Base-by-base conservation (phyloP, 1,140 invertebrate genomes). In the Lordiphosa stackelbergi region DNA sequence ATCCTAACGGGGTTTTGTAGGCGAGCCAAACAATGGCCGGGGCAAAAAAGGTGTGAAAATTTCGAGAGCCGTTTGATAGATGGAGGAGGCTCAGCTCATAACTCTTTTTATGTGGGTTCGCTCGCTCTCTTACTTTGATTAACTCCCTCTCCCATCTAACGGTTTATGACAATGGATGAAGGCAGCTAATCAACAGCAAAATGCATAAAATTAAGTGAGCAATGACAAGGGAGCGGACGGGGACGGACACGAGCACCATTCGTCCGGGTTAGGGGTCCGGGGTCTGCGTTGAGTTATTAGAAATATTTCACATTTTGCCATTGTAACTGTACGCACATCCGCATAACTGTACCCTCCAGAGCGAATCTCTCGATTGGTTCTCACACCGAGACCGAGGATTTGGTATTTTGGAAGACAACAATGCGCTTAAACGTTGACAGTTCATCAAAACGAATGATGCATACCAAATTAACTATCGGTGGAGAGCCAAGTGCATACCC, bases 381-480 rank as follows among this genome's bases (percentile, higher is more conserved):
- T 58, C 65, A 69, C 55, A 69, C 51, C 24, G 24, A 28, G 6
- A 54, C 59, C 51, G 13, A 16, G 11, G 31, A 48, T 47, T 28
- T 28, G 16, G 28, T 16, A 28, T 16, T 54, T 48, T 40, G 12
- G 53, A 10, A 53, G 24, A 31, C 34, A 16, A 79, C 74, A 79
- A 79, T 73, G 51, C 16, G 53, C 34, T 69, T 71, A 70, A 74
- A 66, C 68, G 75, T 84, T 83, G 77, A 83, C 77, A 83, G 78
- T 83, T 84, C 78, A 78, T 83, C 77, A 83, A 77, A 70, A 54
- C 78, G 77, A 78, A 83, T 84, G 77, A 83, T 73, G 73, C 77
- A 84, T 83, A 65, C 77, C 78, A 84, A 83, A 83, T 83, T 55
- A 59, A 62, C 34, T 19, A 48, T 11, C 11, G 22, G 8, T 16